Percentiles rank a stretch among this genome's conserved stretches.
phyloP scores from a whole-genome alignment of 2,888 invertebrate species.

The Mellilla xanthometata region DNA sequence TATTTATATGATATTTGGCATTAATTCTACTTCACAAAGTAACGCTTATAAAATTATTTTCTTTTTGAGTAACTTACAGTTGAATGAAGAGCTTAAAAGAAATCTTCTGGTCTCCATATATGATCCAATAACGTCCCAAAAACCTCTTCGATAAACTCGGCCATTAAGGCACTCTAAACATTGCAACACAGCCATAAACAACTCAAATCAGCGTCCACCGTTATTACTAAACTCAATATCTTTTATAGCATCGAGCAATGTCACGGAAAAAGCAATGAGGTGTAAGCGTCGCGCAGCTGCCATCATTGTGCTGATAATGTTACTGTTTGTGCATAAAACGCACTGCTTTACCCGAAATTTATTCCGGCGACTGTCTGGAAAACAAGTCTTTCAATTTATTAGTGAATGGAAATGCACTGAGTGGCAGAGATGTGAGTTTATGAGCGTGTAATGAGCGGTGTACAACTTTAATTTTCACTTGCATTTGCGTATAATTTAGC shows the following conservation, averaged over 20 bases:
- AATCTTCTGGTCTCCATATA: too few species aligned
- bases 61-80: too few species aligned
- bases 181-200: constrained; percentile 22
- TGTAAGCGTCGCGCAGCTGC: constrained; percentile 72
- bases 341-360: constrained; percentile 43
- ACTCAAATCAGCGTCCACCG: constrained; percentile 40
- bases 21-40: too few species aligned
- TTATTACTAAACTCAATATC: constrained; percentile 66
- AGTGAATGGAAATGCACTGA: constrained; percentile 23
- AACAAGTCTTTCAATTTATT: constrained; percentile 26
- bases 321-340: constrained; percentile 52
- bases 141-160: too few species aligned
- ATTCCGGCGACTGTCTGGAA: constrained; percentile 23
- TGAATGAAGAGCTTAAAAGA: too few species aligned
- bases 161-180: neutral
- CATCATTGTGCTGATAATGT: constrained; percentile 58
- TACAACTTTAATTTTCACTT: too few species aligned
- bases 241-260: constrained; percentile 74
- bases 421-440: neutral
- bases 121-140: too few species aligned
- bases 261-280: constrained; percentile 78
- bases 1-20: too few species aligned
- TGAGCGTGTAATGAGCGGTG: too few species aligned
- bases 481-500: too few species aligned
- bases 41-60: too few species aligned